Evolutionary conservation across 2,113 vertebrate species (phyloP).

Genomic region (Eptesicus fuscus): DNA sequence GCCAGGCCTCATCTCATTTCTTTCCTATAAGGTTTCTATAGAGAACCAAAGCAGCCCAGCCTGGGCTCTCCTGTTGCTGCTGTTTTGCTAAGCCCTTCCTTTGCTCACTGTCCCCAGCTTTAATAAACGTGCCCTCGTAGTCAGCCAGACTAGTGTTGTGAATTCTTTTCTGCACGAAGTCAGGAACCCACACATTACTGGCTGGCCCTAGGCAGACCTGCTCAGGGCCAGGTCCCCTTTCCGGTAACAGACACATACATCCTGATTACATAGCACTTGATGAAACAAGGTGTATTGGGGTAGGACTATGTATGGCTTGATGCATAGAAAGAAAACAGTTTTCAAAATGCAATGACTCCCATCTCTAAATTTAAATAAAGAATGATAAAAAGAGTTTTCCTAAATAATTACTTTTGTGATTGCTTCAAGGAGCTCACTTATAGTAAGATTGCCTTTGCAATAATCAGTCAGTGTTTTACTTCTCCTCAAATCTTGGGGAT

Average conservation of each 20-base stretch:
- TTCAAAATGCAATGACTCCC: not conserved
- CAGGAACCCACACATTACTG: no score
- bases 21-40: no score
- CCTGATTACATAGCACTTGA: not conserved
- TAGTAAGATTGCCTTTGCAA: not conserved
- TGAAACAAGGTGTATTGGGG: not conserved
- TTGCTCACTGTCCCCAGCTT: no score
- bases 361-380: not conserved
- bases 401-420: constrained; percentile 12
- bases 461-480: not conserved
- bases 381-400: not conserved
- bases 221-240: no score
- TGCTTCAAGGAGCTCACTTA: not conserved
- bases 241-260: not conserved
- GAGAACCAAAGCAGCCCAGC: no score
- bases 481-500: not conserved
- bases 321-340: not conserved
- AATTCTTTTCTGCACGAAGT: no score
- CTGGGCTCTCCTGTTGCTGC: no score
- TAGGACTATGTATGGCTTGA: not conserved
- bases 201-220: no score
- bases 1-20: no score
- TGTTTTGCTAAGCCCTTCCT: no score
- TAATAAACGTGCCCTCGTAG: no score
- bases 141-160: no score